phyloP scores from a whole-genome alignment of 92 coral and sea anemone genomes.

The Isaurus tuberculatus region DNA sequence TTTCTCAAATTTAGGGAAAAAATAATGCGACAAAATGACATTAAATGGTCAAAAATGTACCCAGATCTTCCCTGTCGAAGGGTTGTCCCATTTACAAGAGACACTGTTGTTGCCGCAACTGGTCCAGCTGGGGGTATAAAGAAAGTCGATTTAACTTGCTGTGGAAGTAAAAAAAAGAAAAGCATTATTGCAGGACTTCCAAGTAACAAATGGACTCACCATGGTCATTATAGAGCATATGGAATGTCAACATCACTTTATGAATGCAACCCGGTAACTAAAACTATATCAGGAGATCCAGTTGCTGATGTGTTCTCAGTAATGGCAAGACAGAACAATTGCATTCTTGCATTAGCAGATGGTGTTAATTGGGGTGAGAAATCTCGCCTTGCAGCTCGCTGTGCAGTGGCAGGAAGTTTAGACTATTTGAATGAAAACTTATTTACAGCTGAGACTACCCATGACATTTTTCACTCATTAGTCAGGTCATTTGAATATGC shows the following conservation, averaged over 20 bases:
- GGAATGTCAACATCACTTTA: slow-evolving; percentile 90
- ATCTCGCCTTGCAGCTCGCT: slow-evolving; percentile 96
- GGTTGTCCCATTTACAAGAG: slow-evolving; percentile 63
- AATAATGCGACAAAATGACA: slow-evolving; percentile 69
- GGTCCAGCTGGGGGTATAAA: slow-evolving; percentile 92
- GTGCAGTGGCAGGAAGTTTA: slow-evolving; percentile 91
- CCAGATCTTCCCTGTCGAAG: slow-evolving; percentile 70
- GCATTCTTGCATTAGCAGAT: slow-evolving; percentile 92
- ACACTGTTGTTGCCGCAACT: slow-evolving; percentile 81
- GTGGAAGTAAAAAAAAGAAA: slow-evolving; percentile 45
- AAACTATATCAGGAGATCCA: slow-evolving; percentile 83
- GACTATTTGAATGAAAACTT: slow-evolving; percentile 78
- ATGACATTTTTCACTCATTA: slow-evolving; percentile 69
- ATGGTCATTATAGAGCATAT: slow-evolving; percentile 75
- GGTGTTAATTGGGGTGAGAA: slow-evolving; percentile 99
- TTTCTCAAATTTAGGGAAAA: slow-evolving; percentile 55
- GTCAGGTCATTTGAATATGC: slow-evolving; percentile 83
- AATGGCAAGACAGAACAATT: slow-evolving; percentile 88
- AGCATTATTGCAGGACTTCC: slow-evolving; percentile 56
- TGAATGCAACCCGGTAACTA: slow-evolving; percentile 83
- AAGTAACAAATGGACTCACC: slow-evolving; percentile 75
- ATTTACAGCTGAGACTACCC: slow-evolving; percentile 77
- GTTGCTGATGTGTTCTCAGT: slow-evolving; percentile 95
- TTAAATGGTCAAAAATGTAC: slow-evolving; percentile 67
- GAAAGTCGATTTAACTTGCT: slow-evolving; percentile 55